These are phyloP conservation scores for Drosophila mettleri DNA, from an alignment of 2,888 invertebrate species.

Conservation along the genomic window DNA sequence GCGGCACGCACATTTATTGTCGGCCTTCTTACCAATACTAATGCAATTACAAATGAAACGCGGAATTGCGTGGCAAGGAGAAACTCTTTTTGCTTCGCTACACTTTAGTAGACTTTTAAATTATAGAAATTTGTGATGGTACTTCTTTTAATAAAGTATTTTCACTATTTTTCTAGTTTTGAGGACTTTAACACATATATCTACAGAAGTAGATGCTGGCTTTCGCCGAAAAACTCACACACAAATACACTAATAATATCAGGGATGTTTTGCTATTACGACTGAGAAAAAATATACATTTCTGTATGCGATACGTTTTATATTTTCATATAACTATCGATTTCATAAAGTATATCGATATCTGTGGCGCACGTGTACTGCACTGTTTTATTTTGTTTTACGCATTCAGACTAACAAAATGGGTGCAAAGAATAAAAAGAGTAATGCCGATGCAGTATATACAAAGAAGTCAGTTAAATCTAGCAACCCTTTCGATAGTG, in stretches of 20 bases:
- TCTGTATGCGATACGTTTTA: neutral
- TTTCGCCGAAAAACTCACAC: conserved; percentile 53
- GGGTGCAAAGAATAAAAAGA: conserved; percentile 60
- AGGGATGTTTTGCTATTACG: conserved; percentile 36
- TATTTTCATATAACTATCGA: neutral
- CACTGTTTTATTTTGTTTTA: conserved; percentile 54
- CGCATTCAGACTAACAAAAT: conserved; percentile 43
- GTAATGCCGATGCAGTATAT: conserved; percentile 64
- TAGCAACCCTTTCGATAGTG: conserved; percentile 70
- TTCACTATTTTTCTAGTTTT: conserved; percentile 11
- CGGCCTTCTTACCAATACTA: conserved; percentile 31
- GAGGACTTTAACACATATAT: conserved; percentile 15
- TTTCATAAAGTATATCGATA: conserved; percentile 19
- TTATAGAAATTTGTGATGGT: neutral
- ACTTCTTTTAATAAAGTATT: conserved; percentile 32
- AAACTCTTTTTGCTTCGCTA: neutral
- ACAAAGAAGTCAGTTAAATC: conserved; percentile 82
- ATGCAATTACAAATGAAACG: conserved; percentile 25
- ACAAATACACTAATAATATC: conserved; percentile 11
- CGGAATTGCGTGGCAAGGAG: conserved; percentile 28
- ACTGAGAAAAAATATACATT: conserved; percentile 1
- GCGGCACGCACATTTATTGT: conserved; percentile 10
- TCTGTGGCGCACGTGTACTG: conserved; percentile 53
- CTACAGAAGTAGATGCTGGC: conserved; percentile 21
- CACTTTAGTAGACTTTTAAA: neutral